These are phyloP conservation scores for Macropis europaea DNA, from an alignment of 2,888 invertebrate genomes.

Conservation along the genomic window DNA sequence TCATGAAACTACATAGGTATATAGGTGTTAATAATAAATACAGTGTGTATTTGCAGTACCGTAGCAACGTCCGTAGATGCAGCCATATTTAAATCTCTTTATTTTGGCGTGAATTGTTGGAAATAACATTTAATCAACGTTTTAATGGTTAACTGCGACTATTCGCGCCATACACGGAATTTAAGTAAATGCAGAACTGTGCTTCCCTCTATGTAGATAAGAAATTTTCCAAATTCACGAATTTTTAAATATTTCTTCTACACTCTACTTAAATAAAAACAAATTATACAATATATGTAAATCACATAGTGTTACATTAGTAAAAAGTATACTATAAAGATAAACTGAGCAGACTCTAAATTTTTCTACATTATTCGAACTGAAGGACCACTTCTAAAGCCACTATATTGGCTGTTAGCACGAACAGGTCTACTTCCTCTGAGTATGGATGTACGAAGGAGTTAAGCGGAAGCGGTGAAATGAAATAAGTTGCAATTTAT, in stretches of 20 bases:
- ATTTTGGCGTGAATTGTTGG: constrained; percentile 3
- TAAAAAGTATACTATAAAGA: too few species aligned
- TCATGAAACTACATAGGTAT: neutral
- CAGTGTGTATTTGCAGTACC: constrained; percentile 60
- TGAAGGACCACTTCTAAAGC: too few species aligned
- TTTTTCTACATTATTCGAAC: too few species aligned
- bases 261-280: too few species aligned
- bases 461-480: neutral
- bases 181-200: neutral
- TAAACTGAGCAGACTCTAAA: too few species aligned
- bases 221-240: neutral
- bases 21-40: constrained; percentile 9
- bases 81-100: constrained; percentile 63
- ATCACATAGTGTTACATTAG: too few species aligned
- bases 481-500: neutral
- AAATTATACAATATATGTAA: too few species aligned
- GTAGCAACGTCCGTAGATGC: constrained; percentile 73
- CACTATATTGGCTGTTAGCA: too few species aligned
- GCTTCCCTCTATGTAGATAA: neutral
- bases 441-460: too few species aligned
- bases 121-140: constrained; percentile 38
- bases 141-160: neutral
- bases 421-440: too few species aligned
- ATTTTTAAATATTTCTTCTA: neutral
- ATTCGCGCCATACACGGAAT: constrained; percentile 24